Percentiles rank a stretch among this genome's conserved stretches.
phyloP scores from a whole-genome alignment of 2,888 invertebrate species.

The Xestia c-nigrum region DNA sequence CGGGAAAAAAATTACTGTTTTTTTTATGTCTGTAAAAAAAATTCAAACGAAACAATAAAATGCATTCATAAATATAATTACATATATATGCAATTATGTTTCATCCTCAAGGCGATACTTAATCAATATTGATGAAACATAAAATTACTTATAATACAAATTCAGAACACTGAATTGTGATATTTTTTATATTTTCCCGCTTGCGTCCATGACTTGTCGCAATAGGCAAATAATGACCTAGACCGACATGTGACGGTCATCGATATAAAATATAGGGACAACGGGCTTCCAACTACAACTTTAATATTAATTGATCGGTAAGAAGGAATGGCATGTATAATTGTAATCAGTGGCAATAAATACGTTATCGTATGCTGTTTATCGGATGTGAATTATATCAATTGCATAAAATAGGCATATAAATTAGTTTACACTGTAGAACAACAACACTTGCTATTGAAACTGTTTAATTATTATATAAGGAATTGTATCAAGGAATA shows the following conservation, averaged over 20 bases:
- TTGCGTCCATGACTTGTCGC: slow-evolving; percentile 60
- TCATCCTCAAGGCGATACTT: slow-evolving; percentile 1
- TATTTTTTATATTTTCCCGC: slow-evolving; percentile 57
- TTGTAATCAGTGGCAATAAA: slow-evolving; percentile 29
- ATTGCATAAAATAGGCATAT: background rate
- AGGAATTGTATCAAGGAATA: no score
- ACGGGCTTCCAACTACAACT: slow-evolving; percentile 77
- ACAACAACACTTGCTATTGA: background rate
- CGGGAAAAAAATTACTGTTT: background rate
- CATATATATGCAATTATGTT: slow-evolving; percentile 4
- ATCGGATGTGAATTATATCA: background rate
- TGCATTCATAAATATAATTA: background rate
- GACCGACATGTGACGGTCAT: slow-evolving; percentile 83
- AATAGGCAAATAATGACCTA: slow-evolving; percentile 73
- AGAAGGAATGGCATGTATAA: slow-evolving; percentile 26
- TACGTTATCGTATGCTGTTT: slow-evolving; percentile 1
- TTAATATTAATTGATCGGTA: slow-evolving; percentile 54
- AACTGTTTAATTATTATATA: background rate
- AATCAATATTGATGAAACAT: slow-evolving; percentile 32
- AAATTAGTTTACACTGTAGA: background rate
- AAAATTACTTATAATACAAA: slow-evolving; percentile 12
- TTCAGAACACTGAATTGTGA: background rate
- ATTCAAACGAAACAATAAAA: background rate
- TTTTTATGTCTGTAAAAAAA: background rate
- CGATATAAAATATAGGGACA: slow-evolving; percentile 81